Conservation (phyloP, 2,797 vertebrate species). For the Sebastes oblongus region DNA sequence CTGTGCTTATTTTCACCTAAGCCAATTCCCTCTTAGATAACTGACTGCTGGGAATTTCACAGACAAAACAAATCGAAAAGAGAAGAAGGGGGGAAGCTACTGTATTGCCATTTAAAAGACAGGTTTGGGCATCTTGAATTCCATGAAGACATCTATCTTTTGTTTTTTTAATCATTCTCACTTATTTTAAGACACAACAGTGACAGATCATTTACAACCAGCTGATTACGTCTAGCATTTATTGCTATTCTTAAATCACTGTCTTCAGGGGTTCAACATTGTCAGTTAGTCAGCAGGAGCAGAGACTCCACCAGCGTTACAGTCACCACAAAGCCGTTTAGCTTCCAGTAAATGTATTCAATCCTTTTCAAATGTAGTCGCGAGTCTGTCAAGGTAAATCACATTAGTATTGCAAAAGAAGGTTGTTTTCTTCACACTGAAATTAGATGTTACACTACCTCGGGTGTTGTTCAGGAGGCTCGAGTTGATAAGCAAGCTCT, state of each 20-base stretch:
- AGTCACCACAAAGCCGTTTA: not conserved
- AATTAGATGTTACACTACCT: not conserved
- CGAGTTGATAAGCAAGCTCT: not conserved
- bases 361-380: not conserved
- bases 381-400: not conserved
- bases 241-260: not conserved
- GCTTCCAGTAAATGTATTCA: not conserved
- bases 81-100: not conserved
- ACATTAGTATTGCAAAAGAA: not conserved
- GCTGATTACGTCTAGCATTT: not conserved
- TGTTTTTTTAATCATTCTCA: not conserved
- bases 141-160: not conserved
- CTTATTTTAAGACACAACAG: not conserved
- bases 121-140: not conserved
- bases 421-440: not conserved
- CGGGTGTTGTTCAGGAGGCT: not conserved
- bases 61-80: not conserved
- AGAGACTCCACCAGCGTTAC: not conserved
- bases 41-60: constrained; percentile 10
- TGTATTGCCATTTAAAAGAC: not conserved
- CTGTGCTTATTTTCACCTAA: not conserved
- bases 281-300: not conserved
- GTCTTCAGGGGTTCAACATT: not conserved
- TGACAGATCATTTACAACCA: not conserved
- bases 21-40: not conserved